Evolutionary conservation across 2,888 invertebrate genomes (phyloP), one percentile per base, ranked within the genome.

Genomic region (Ichneumoninae sp.): DNA sequence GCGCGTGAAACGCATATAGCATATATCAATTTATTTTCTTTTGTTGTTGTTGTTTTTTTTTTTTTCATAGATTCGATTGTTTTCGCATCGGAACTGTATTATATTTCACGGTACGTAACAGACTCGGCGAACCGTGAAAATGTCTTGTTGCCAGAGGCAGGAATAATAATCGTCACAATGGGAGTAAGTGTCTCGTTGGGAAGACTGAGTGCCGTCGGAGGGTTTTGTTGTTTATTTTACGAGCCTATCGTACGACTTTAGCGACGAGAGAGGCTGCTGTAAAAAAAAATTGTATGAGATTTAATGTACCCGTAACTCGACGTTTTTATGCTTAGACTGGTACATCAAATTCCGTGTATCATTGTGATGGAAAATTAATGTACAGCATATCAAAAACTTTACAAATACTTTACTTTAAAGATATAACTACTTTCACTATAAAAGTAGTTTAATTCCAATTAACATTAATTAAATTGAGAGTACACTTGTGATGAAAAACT

Each of bases 171-270:
- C 30, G 36, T 8, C 19, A 10, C 16, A 65, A 47, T 44, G 40
- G 71, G 66, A 76, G 79, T 72, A 52, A 71, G 66, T 66, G 71
- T 66, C 83, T 75, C 83, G 76, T 83, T 83, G 71, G 8, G 71
- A 80, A 60, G 71, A 83, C 80, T 83, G 79, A 83, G 70, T 70
- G 47, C 57, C 60, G 71, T 19, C 50, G 50, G 47, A 52, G 40
- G 71, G 75, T 80, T 16, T 80, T 60, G 60, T 75, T 66, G 44
- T 71, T 83, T 76, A 76, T 80, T 83, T 83, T 83, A 83, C 57
- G 74, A 71, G 70, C 47, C 54, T 33, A 62, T 52, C 22, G 22
- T 54, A 40, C 57, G 36, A 52, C 47, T 30, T 26, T n/a, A 30
- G 33, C 6, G 40, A 26, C 66, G 13, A n/a, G 19, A 36, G 36